These are phyloP conservation scores for Halcyon leucocephala DNA, from an alignment of 2,797 vertebrate species.

Conservation along the genomic window DNA sequence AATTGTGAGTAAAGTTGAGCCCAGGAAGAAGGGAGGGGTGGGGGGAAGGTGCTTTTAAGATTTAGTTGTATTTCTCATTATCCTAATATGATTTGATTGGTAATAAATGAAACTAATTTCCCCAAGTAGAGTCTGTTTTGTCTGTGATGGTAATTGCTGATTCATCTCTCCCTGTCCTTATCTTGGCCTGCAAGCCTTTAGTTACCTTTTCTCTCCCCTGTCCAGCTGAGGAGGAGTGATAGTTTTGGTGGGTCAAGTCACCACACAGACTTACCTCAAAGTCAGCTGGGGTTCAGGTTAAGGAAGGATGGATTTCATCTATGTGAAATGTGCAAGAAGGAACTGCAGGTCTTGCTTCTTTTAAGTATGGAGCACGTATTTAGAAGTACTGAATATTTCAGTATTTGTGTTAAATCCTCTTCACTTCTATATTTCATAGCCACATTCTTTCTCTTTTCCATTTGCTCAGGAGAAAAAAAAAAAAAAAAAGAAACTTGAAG, in stretches of 20 bases:
- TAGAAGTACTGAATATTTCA: conserved; percentile 3
- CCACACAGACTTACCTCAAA: not conserved
- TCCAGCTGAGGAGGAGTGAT: not conserved
- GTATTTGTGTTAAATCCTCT: conserved; percentile 48
- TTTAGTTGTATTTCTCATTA: not conserved
- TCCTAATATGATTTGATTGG: not conserved
- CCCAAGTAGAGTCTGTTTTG: not conserved
- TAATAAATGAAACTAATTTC: not conserved
- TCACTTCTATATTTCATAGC: conserved; percentile 21
- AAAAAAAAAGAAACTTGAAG: not conserved
- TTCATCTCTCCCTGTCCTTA: not conserved
- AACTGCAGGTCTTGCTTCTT: not conserved
- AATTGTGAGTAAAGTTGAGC: not conserved
- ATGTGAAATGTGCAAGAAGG: not conserved
- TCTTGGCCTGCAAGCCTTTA: fast-evolving
- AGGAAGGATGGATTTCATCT: not conserved
- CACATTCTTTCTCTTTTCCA: not conserved
- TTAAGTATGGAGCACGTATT: not conserved
- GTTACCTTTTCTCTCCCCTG: not conserved
- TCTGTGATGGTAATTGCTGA: not conserved
- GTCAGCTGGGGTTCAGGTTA: not conserved
- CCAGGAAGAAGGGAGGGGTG: not conserved
- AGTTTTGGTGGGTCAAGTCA: not conserved
- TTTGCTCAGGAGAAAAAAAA: not conserved
- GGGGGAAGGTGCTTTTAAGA: not conserved